Conservation (phyloP, 2,113 vertebrate species). For the Chloropsis hardwickii region DNA sequence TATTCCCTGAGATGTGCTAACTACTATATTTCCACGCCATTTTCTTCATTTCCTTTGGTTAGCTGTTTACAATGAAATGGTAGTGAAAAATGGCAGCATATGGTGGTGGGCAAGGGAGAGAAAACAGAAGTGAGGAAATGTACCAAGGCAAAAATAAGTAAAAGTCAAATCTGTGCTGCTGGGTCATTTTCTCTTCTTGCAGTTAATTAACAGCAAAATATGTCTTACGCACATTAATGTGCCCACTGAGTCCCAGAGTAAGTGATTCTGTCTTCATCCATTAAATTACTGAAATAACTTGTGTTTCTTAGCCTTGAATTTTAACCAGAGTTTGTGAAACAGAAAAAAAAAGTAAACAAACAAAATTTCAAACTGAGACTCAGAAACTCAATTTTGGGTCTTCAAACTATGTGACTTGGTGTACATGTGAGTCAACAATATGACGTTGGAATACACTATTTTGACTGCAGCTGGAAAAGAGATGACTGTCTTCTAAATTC, state of each 20-base stretch:
- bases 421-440: background rate
- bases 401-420: background rate
- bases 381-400: background rate
- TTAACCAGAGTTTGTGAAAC: background rate
- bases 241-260: slow-evolving; percentile 38
- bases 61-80: slow-evolving; percentile 33
- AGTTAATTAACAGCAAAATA: slow-evolving; percentile 73
- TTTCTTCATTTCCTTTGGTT: background rate
- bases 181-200: slow-evolving; percentile 48
- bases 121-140: slow-evolving; percentile 38
- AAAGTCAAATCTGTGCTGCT: slow-evolving; percentile 61
- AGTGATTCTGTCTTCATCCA: slow-evolving; percentile 27
- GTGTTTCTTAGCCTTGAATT: slow-evolving; percentile 5
- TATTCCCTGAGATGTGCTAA: background rate
- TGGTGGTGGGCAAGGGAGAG: background rate
- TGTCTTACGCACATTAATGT: background rate
- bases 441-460: background rate
- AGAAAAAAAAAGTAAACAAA: background rate
- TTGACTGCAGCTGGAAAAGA: background rate
- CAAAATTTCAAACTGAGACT: background rate
- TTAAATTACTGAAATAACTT: slow-evolving; percentile 41
- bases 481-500: background rate
- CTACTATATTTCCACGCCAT: background rate
- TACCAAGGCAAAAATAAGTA: slow-evolving; percentile 56
- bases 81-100: slow-evolving; percentile 47